Evolutionary conservation across 2,797 vertebrate species (phyloP).

Genomic region (Chaenodraco wilsoni): DNA sequence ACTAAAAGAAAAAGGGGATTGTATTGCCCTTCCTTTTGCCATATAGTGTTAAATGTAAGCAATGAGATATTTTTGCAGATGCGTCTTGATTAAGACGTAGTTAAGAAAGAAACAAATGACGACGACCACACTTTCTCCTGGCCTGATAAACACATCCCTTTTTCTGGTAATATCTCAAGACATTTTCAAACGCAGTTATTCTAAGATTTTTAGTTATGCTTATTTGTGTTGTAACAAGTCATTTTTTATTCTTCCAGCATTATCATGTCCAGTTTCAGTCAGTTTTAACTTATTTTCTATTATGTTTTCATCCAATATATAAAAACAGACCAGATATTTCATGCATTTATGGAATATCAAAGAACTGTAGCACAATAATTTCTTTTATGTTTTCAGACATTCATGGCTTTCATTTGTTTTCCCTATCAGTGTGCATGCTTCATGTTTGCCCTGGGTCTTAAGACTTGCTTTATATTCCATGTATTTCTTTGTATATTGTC

Average conservation of each 20-base stretch:
- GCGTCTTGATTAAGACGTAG: conserved; percentile 70
- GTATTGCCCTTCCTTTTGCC: conserved; percentile 87
- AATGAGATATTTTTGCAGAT: conserved; percentile 82
- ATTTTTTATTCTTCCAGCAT: conserved; percentile 90
- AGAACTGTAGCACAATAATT: conserved; percentile 83
- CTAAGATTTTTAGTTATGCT: conserved; percentile 77
- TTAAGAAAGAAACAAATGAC: conserved; percentile 54
- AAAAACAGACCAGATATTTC: conserved; percentile 75
- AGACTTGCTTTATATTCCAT: conserved; percentile 84
- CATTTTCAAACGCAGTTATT: conserved; percentile 71
- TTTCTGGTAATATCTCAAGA: conserved; percentile 67
- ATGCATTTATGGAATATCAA: conserved; percentile 76
- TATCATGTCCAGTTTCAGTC: conserved; percentile 84
- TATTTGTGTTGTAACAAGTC: conserved; percentile 88
- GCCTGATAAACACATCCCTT: conserved; percentile 80
- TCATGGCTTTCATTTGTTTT: conserved; percentile 79
- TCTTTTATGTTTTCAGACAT: conserved; percentile 79
- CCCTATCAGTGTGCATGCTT: conserved; percentile 73
- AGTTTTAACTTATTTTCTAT: conserved; percentile 83
- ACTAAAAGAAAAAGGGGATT: conserved; percentile 86
- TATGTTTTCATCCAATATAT: conserved; percentile 75
- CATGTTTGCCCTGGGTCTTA: conserved; percentile 73
- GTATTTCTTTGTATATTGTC: conserved; percentile 86
- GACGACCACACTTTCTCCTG: conserved; percentile 82
- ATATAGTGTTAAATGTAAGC: conserved; percentile 90